Conservation (phyloP, 2,113 vertebrate species). For the Spermophilus dauricus region DNA sequence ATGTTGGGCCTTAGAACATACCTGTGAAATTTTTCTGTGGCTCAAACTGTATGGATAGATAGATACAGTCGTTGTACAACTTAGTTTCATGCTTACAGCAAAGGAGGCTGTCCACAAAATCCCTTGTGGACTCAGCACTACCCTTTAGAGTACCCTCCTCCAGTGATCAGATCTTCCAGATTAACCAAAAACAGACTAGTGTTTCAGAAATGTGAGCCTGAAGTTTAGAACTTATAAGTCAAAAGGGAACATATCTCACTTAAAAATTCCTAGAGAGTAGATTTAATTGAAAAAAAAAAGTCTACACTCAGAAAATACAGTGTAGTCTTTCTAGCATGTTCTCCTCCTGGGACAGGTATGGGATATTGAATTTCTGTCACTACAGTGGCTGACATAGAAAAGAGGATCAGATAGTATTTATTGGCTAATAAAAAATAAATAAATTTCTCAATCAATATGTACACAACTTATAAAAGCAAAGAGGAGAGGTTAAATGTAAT, state of each 20-base stretch:
- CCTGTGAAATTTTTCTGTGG: background rate
- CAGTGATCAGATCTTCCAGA: background rate
- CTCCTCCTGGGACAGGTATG: rapidly evolving
- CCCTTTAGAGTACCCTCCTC: rapidly evolving
- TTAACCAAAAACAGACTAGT: background rate
- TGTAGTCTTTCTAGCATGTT: rapidly evolving
- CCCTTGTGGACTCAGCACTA: background rate
- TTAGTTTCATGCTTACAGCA: background rate
- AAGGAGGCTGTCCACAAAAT: background rate
- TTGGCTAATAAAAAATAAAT: background rate
- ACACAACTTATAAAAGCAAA: background rate
- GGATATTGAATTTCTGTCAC: background rate
- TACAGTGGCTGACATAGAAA: background rate
- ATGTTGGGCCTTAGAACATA: rapidly evolving
- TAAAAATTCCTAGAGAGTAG: background rate
- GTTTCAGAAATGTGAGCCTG: background rate
- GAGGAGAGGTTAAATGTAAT: background rate
- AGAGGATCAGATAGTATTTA: background rate
- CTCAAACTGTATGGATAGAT: background rate
- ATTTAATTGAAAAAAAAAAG: background rate
- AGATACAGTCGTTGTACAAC: background rate
- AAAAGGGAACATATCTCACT: background rate
- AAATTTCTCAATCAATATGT: background rate
- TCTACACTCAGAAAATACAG: background rate
- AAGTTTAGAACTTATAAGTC: background rate